Conservation (phyloP, 2,113 vertebrate species). For the Nothobranchius furzeri region DNA sequence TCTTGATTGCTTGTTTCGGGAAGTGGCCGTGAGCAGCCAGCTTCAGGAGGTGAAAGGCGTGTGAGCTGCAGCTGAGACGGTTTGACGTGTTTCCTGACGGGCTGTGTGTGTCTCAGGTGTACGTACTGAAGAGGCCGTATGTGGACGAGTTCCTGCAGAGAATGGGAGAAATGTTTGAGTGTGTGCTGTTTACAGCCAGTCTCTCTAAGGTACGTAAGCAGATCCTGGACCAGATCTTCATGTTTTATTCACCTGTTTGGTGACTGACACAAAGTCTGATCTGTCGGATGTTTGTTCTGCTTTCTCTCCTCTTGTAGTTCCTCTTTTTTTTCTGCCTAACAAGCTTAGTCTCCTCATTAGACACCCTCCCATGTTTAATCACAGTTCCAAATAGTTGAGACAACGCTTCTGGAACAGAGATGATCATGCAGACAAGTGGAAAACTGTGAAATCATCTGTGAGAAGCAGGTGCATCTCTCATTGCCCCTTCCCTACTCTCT, state of each 20-base stretch:
- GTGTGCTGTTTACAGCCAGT: conserved; percentile 91
- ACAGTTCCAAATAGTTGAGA: not conserved
- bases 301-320: conserved; percentile 29
- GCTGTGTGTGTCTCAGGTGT: conserved; percentile 78
- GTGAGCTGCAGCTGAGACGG: not conserved
- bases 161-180: conserved; percentile 92
- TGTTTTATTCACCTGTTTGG: conserved; percentile 14
- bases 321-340: conserved; percentile 2
- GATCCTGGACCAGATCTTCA: conserved; percentile 15
- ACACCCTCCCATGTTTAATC: conserved; percentile 1
- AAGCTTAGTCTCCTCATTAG: not conserved
- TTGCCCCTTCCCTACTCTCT: not conserved
- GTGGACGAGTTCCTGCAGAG: conserved; percentile 89
- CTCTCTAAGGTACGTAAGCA: conserved; percentile 85
- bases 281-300: conserved; percentile 21
- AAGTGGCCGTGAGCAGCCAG: conserved; percentile 61
- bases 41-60: not conserved
- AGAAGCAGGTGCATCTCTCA: conserved; percentile 13
- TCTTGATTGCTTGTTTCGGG: conserved; percentile 97
- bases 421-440: not conserved
- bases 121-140: conserved; percentile 90
- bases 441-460: not conserved
- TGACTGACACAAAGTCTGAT: conserved; percentile 20
- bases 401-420: no score
- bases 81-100: not conserved